Base-by-base conservation (phyloP, 1,140 invertebrate species). In the Euwallacea similis region DNA sequence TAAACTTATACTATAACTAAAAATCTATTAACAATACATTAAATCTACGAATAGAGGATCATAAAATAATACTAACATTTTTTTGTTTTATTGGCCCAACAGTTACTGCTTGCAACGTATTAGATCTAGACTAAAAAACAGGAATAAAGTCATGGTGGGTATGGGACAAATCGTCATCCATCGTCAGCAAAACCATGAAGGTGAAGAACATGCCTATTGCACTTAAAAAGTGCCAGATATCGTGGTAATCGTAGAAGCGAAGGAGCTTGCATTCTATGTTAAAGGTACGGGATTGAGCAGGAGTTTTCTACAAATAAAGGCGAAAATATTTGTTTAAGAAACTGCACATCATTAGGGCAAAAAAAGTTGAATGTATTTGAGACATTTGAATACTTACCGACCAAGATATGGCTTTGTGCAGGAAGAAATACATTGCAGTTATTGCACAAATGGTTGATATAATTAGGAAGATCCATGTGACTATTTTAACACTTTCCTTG, bases 171-270 rank as follows among this genome's bases (percentile, higher is more conserved):
- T 92, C 91, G 77, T 94, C 93, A 77, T 95, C 93, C n/a, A 95
- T 80, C 0, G 90, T 89, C 2, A 94, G 82, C 42, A 95, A 79
- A 46, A 90, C 87, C 89, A 93, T 92, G 78, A 96, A 96, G 33
- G 91, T 93, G 76, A 96, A 91, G 78, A 96, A 96, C 86, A 96
- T 88, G 53, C 91, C 91, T 42, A 89, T 85, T 6, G 94, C 91
- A 13, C 94, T 96, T 0, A 95, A 82, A 75, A 95, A 89, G 82
- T 97, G 94, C 95, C 95, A 97, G 21, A 94, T 86, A 77, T 97
- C 94, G 81, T 97, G 95, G 43, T 85, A 87, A 82, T 97, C 95
- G 79, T 92, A 95, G 77, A 96, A 95, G 60, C 88, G 82, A 2
- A 95, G 82, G 6, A 95, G 77, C 6, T 88, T 82, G 79, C 95